Conservation (phyloP, 2,888 invertebrate genomes). For the Ophion ellenae region DNA sequence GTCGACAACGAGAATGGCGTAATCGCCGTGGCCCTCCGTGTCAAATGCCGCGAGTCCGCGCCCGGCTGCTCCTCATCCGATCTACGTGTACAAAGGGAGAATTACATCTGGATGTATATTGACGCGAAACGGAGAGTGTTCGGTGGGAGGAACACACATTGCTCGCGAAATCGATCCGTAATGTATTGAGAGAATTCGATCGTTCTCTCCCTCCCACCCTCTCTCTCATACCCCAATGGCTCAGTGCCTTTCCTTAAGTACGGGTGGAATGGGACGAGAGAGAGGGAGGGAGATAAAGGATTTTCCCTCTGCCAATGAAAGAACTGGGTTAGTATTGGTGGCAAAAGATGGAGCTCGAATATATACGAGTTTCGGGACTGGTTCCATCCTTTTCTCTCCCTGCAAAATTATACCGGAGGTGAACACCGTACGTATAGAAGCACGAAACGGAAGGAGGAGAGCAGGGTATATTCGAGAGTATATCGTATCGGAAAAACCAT, state of each 20-base stretch:
- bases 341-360: constrained; percentile 7
- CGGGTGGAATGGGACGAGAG: not conserved
- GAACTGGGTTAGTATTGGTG: not conserved
- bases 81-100: not conserved
- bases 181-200: constrained; percentile 45
- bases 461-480: constrained; percentile 10
- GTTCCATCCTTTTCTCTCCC: not conserved
- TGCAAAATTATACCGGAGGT: constrained; percentile 17
- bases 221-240: not conserved
- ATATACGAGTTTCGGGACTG: not conserved
- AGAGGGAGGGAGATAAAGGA: not conserved
- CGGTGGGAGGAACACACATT: constrained; percentile 13
- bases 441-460: constrained; percentile 7
- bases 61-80: not conserved
- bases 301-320: not conserved
- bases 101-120: constrained; percentile 7
- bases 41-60: not conserved
- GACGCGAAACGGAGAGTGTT: not conserved
- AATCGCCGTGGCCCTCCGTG: not conserved
- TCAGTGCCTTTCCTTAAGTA: not conserved
- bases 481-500: constrained; percentile 70
- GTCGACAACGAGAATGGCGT: not conserved
- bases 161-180: constrained; percentile 48
- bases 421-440: not conserved
- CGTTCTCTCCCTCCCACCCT: not conserved